phyloP scores from a whole-genome alignment of 1,140 invertebrate genomes.

The Phortica variegata region DNA sequence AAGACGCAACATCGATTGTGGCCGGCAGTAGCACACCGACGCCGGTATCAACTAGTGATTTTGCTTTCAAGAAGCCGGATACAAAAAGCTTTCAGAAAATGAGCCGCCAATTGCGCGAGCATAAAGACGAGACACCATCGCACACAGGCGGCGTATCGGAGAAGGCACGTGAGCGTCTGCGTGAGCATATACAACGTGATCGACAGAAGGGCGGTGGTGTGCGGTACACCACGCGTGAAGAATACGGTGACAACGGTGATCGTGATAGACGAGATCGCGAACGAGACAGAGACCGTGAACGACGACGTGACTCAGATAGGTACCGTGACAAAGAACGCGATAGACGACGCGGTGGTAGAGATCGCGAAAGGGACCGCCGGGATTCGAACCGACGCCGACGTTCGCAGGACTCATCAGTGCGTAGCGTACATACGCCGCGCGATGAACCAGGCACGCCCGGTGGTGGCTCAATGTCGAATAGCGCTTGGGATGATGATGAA shows the following conservation, averaged over 20 bases:
- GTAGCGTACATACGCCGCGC: slow-evolving; percentile 68
- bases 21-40: slow-evolving; percentile 12
- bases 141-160: slow-evolving; percentile 87
- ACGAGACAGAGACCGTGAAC: slow-evolving; percentile 14
- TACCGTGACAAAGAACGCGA: slow-evolving; percentile 33
- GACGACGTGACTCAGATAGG: slow-evolving; percentile 15
- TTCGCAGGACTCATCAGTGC: slow-evolving; percentile 56
- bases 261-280: slow-evolving; percentile 26
- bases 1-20: slow-evolving; percentile 14
- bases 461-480: slow-evolving; percentile 42
- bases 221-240: slow-evolving; percentile 61
- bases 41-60: slow-evolving; percentile 38
- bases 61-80: slow-evolving; percentile 46
- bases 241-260: slow-evolving; percentile 44
- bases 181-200: slow-evolving; percentile 63
- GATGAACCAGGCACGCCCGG: slow-evolving; percentile 81
- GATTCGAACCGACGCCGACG: slow-evolving; percentile 26
- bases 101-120: slow-evolving; percentile 72
- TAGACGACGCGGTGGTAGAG: slow-evolving; percentile 19
- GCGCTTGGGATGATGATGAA: slow-evolving; percentile 80
- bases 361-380: slow-evolving; percentile 30
- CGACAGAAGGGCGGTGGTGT: slow-evolving; percentile 59
- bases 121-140: slow-evolving; percentile 86
- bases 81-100: slow-evolving; percentile 57
- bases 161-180: slow-evolving; percentile 71